Evolutionary conservation across 2,113 vertebrate genomes (phyloP).

Genomic region (Platichthys stellatus): DNA sequence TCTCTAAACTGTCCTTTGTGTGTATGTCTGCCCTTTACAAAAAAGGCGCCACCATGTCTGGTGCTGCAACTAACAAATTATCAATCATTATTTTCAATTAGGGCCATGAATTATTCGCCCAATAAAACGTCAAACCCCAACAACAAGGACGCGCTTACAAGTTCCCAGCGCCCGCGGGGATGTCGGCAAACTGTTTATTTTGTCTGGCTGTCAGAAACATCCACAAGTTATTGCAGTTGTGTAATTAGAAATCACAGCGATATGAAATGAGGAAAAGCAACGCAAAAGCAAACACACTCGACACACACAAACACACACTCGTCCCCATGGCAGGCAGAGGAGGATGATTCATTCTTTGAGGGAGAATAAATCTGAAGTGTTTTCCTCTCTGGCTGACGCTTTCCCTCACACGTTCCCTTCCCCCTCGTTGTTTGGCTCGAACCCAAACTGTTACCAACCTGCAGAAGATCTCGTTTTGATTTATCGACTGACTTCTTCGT

Average conservation of each 20-base stretch:
- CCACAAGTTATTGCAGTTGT: background rate
- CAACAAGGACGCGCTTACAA: background rate
- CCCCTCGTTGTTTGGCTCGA: background rate
- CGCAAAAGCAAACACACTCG: background rate
- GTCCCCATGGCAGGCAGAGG: background rate
- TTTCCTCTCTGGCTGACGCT: constrained; percentile 2
- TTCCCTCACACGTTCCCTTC: background rate
- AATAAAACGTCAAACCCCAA: constrained; percentile 1
- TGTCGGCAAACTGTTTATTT: constrained; percentile 35
- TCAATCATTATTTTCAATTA: constrained; percentile 22
- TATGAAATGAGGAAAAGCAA: background rate
- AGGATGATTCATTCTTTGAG: background rate
- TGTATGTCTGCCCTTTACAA: background rate
- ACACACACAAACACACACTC: background rate
- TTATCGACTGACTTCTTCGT: background rate
- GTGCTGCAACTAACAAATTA: background rate
- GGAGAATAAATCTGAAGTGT: background rate
- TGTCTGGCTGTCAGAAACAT: constrained; percentile 22
- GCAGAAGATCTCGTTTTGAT: background rate
- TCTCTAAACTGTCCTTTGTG: background rate
- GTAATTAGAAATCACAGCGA: constrained; percentile 14
- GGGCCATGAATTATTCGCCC: background rate
- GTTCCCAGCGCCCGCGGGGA: constrained; percentile 23
- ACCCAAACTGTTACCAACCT: background rate
- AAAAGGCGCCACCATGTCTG: background rate